Evolutionary conservation across 2,797 vertebrate genomes (phyloP), one percentile per base, ranked within the genome.

Genomic region (Denticeps clupeoides): DNA sequence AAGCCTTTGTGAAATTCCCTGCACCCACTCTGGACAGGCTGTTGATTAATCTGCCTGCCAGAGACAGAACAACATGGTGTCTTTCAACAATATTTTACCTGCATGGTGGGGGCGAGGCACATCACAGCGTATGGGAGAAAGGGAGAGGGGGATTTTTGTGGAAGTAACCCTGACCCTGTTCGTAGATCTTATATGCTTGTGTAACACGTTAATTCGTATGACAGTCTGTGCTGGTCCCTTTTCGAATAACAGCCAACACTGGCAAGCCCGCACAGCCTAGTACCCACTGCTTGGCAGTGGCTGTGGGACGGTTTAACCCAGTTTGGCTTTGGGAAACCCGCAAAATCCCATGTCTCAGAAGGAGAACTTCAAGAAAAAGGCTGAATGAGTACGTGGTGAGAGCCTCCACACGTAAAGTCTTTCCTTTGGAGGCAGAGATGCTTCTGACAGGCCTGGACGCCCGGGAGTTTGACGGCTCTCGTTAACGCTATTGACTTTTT

Each of bases 401-500:
- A 38, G 35, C 35, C 16, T 35, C 5, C 10, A 26, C 24, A 19
- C 7, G 9, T 29, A 13, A 37, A 42, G 41, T 5, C 35, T 37
- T 33, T 15, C 19, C 33, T 21, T 38, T n/a, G 9, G 35, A 50
- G 49, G 47, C 35, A 51, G 42, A 56, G 60, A 69, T 71, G 66
- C 60, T 49, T 44, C 64, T 60, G 62, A 70, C 65, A 68, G 60
- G 41, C 59, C 12, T 25, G 55, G 50, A 59, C 59, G 58, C 62
- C 21, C n/a, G 28, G 21, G 42, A 41, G 16, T 56, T 57, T 40
- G 25, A 55, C 47, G 42, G 47, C 42, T 56, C 53, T 59, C 46
- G 55, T 56, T 60, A 59, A 56, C 51, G 48, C 43, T 55, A 74
- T 72, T 54, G 69, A 74, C 69, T 60, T 59, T 66, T 72, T 64